Conservation (phyloP, 2,797 vertebrate genomes). For the Meriones psammophilus region DNA sequence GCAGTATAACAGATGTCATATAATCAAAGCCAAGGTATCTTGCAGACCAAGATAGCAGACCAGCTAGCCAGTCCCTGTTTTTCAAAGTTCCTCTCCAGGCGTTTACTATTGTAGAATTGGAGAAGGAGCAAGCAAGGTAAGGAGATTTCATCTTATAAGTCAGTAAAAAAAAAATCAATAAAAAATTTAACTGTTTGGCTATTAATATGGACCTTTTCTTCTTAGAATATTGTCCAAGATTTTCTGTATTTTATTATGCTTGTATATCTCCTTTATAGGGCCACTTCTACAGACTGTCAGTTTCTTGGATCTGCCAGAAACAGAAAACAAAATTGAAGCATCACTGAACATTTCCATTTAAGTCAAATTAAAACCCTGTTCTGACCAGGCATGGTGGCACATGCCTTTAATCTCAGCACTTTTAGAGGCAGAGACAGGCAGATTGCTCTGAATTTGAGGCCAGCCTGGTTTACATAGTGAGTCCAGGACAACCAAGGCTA, state of each 20-base stretch:
- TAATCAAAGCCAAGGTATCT: conserved; percentile 44
- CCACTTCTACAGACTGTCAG: not conserved
- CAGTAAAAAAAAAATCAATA: not conserved
- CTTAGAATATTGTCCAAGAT: conserved; percentile 42
- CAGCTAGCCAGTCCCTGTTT: not conserved
- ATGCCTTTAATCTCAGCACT: no score
- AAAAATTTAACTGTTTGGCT: conserved; percentile 1
- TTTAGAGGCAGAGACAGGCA: no score
- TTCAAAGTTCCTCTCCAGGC: conserved; percentile 55
- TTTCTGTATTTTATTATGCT: conserved; percentile 30
- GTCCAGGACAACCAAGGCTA: no score
- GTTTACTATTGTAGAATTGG: conserved; percentile 1
- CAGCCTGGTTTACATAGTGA: no score
- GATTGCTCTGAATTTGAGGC: no score
- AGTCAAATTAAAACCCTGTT: not conserved
- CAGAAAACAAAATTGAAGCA: not conserved
- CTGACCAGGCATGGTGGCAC: no score
- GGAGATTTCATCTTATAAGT: conserved; percentile 21
- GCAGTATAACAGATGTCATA: conserved; percentile 30
- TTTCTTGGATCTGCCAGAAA: conserved; percentile 43
- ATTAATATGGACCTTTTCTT: conserved; percentile 51
- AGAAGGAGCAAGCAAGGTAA: conserved; percentile 59
- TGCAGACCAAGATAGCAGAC: conserved; percentile 30
- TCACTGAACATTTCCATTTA: conserved; percentile 56
- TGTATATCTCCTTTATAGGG: not conserved